Conservation (phyloP, 1,140 invertebrate genomes). For the roundworm (Caenorhabditis elegans) region DNA sequence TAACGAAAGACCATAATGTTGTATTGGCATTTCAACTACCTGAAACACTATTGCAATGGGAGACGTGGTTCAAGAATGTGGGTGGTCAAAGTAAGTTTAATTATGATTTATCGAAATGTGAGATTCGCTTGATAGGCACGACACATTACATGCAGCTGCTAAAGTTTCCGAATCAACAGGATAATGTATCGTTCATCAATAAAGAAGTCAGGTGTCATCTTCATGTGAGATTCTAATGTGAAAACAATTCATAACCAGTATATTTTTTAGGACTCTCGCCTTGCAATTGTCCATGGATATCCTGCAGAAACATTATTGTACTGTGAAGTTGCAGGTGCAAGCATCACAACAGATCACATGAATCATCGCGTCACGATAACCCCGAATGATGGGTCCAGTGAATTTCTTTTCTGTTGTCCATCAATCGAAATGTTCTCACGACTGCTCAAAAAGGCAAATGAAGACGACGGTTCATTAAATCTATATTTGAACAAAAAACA, state of each 20-base stretch:
- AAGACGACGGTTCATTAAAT: not conserved
- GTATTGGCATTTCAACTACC: slow-evolving; percentile 25
- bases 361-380: slow-evolving; percentile 3
- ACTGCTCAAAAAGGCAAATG: not conserved
- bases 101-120: not conserved
- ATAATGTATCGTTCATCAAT: not conserved
- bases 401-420: not conserved
- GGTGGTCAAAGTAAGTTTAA: slow-evolving; percentile 29
- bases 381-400: not conserved
- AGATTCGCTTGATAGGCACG: not conserved
- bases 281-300: slow-evolving; percentile 20
- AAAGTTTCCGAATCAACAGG: not conserved
- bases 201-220: slow-evolving; percentile 39
- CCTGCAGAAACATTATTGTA: slow-evolving; percentile 28
- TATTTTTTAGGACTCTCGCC: slow-evolving; percentile 24
- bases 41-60: slow-evolving; percentile 31
- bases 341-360: not conserved
- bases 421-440: not conserved
- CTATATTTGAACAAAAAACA: not conserved
- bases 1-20: slow-evolving; percentile 7
- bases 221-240: not conserved
- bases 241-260: not conserved
- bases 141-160: slow-evolving; percentile 34
- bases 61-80: slow-evolving; percentile 39
- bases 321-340: not conserved